Evolutionary conservation across 1,140 invertebrate genomes (phyloP).

Genomic region (Subanguina moxae): DNA sequence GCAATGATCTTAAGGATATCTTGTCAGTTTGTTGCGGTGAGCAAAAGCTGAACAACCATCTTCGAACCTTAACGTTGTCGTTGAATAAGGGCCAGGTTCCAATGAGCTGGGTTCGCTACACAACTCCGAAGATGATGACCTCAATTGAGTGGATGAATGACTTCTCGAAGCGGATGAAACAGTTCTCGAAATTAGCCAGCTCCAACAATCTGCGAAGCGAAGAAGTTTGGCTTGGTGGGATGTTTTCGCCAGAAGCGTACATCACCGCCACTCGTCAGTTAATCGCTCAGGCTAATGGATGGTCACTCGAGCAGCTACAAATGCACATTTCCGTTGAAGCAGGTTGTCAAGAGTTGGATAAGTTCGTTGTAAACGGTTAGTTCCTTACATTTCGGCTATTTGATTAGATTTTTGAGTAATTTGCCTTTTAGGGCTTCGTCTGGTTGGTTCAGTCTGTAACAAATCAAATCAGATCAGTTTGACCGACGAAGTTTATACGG

Average conservation of each 20-base stretch:
- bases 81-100: constrained; percentile 74
- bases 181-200: constrained; percentile 78
- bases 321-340: constrained; percentile 71
- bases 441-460: constrained; percentile 37
- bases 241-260: constrained; percentile 96
- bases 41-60: constrained; percentile 98
- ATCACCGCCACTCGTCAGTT: constrained; percentile 84
- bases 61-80: constrained; percentile 84
- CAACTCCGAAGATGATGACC: constrained; percentile 85
- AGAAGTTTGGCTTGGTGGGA: constrained; percentile 89
- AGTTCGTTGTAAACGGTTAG: constrained; percentile 73
- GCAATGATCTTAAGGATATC: constrained; percentile 85
- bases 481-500: constrained; percentile 37
- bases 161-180: constrained; percentile 86
- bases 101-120: constrained; percentile 79
- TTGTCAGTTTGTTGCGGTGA: constrained; percentile 86
- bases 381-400: not conserved
- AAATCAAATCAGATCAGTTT: constrained; percentile 23
- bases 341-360: constrained; percentile 65
- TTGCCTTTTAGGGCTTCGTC: constrained; percentile 32
- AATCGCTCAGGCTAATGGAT: constrained; percentile 64
- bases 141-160: constrained; percentile 98
- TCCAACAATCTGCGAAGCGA: constrained; percentile 79
- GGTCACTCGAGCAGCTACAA: constrained; percentile 86
- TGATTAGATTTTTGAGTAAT: not conserved